These are phyloP conservation scores for Epicampocera succincta DNA, from an alignment of 2,888 invertebrate species.

Conservation along the genomic window DNA sequence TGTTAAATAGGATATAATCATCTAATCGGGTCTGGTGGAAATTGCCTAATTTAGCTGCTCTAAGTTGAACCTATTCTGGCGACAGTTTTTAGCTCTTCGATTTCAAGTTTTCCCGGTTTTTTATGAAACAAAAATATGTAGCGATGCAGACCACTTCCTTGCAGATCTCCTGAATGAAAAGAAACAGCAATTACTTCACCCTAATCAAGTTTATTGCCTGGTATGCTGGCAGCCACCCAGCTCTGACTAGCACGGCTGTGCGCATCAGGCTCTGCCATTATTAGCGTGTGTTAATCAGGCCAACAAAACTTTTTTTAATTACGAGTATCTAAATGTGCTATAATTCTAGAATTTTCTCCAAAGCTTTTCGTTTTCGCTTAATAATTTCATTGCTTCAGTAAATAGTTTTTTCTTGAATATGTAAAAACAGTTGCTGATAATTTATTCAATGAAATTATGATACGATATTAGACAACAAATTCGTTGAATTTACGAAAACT, in stretches of 20 bases:
- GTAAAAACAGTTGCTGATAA: too few species aligned
- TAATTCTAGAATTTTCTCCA: too few species aligned
- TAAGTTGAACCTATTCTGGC: slow-evolving; percentile 83
- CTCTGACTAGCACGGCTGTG: slow-evolving; percentile 91
- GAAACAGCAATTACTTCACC: slow-evolving; percentile 92
- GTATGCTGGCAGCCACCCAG: slow-evolving; percentile 93
- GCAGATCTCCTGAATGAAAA: slow-evolving; percentile 91
- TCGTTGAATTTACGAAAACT: too few species aligned
- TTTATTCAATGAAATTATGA: too few species aligned
- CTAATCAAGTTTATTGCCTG: slow-evolving; percentile 85
- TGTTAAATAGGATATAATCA: slow-evolving; percentile 87
- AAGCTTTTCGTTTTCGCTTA: too few species aligned
- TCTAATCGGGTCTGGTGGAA: slow-evolving; percentile 90
- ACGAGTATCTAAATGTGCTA: too few species aligned
- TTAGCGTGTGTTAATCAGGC: slow-evolving; percentile 72
- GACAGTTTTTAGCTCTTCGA: slow-evolving; percentile 82
- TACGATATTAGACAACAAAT: too few species aligned
- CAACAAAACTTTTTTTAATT: too few species aligned
- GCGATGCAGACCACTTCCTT: slow-evolving; percentile 87
- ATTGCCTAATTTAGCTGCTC: slow-evolving; percentile 88
- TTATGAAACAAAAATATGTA: slow-evolving; percentile 89
- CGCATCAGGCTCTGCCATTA: slow-evolving; percentile 89
- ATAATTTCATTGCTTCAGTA: too few species aligned
- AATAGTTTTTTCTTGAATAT: too few species aligned
- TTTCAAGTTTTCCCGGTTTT: slow-evolving; percentile 83